Evolutionary conservation across 2,888 invertebrate species (phyloP).

Genomic region (Parnassius apollo): DNA sequence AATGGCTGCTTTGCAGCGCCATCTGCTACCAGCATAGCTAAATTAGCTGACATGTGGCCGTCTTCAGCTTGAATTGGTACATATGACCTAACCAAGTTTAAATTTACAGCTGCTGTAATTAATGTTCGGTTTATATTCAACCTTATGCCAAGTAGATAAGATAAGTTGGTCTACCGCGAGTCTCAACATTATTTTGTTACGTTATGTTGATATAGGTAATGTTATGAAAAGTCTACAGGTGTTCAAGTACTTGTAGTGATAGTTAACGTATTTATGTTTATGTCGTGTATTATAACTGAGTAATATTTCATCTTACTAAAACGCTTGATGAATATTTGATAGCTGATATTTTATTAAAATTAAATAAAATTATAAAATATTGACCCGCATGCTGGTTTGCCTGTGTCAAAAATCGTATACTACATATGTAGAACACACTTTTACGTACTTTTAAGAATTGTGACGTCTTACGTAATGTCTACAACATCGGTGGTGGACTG

Average conservation of each 20-base stretch:
- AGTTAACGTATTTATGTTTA: conserved; percentile 3
- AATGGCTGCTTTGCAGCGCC: conserved; percentile 64
- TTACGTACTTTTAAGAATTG: no score
- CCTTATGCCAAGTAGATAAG: conserved; percentile 11
- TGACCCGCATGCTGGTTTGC: no score
- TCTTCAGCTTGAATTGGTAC: conserved; percentile 50
- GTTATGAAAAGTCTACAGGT: conserved; percentile 15
- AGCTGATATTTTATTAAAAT: no score
- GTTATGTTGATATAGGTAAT: conserved; percentile 20
- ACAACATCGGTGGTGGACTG: no score
- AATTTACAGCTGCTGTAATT: conserved; percentile 27
- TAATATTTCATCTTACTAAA: no score
- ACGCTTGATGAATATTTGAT: no score
- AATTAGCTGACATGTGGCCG: conserved; percentile 59
- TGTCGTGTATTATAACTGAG: neutral
- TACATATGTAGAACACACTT: no score
- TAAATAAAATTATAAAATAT: no score
- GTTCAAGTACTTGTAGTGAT: conserved; percentile 12
- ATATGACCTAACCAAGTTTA: conserved; percentile 28
- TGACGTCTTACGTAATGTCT: no score
- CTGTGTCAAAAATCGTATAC: no score
- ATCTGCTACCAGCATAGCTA: conserved; percentile 63
- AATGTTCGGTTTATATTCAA: conserved; percentile 30
- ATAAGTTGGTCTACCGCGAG: neutral
- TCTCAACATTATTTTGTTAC: neutral